Base-by-base conservation (phyloP, 2,888 invertebrate genomes). In the Pollenia griseotomentosa region DNA sequence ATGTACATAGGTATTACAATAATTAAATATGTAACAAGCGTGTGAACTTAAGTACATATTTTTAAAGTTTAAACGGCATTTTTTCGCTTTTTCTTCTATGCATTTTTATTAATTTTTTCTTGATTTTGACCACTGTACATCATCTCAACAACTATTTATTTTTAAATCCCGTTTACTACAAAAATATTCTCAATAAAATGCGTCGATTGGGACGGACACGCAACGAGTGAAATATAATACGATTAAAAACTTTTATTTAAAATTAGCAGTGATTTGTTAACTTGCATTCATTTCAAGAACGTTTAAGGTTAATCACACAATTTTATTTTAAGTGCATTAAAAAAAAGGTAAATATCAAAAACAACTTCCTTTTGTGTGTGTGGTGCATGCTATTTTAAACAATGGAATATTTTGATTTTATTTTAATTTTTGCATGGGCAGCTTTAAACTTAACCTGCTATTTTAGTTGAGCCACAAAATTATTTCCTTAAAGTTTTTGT, bases 231-330 rank as follows among this genome's bases (percentile, higher is more conserved):
- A 55, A 55, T 55, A 19, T 3, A 55, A 19, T 55, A 5, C 55
- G 55, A 10, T 55, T 55, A 55, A 55, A 33, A 33, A 33, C 33
- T 33, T 6, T 33, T 55, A 9, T 55, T 57, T 57, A 57, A 57
- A 57, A 23, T 57, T 57, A 57, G 57, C 57, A n/a, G 11, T 9
- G 40, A 70, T 70, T 23, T 70, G 16, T 16, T 48, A 70, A 70
- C 48, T 9, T 48, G 51, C 51, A n/a, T 33, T 44, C 11, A 11
- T 42, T 63, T 63, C 63, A 63, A 63, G 63, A 63, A 44, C 63
- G 7, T 63, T 63, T 44, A 40, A 44, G 63, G 44, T 63, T 63
- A 63, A 44, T 63, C 44, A 63, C 63, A 63, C 16, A 16, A 63
- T 33, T 33, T 33, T 33, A 33, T 33, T 63, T 16, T 9, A 63